Evolutionary conservation across 2,888 invertebrate species (phyloP), one percentile per base, ranked within the genome.

Genomic region (Lepidocyrtoides sp.): DNA sequence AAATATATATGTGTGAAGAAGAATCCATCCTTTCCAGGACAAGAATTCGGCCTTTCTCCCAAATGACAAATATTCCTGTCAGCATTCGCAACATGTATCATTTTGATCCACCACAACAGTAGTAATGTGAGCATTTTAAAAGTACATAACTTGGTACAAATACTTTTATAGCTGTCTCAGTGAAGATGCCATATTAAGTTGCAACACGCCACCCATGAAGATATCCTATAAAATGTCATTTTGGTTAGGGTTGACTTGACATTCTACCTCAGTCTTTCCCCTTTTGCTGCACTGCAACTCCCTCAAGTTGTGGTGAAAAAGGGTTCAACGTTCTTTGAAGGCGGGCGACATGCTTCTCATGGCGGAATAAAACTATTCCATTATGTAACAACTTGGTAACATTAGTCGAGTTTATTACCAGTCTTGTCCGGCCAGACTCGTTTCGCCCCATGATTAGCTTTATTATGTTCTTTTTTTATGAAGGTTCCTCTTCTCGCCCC

Each of bases 41-140:
- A n/a, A 32, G 66, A 8, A 2, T 32, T 66, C n/a, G 12, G 4
- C 51, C 2, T 54, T 10, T 17, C 36, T 32, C 26, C n/a, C 10
- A 48, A 75, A 75, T 75, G 72, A 75, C 72, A 75, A 75, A 75
- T 75, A 75, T 44, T 75, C 23, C 14, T 75, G 72, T 75, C 72
- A 75, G 14, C 72, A n/a, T 44, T 48, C 44, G 14, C 72, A 66
- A 66, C 66, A 66, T 66, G 60, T 26, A 60, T 60, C 66, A 66
- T 66, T 66, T 66, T 66, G 32, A 29, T 66, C 66, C 66, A 32
- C 66, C 66, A n/a, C 66, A 66, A 14, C 66, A 66, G 4, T 26
- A 32, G 32, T 12, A 48, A 29, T 63, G 29, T n/a, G 32, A 66
- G 32, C 3, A 23, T 60, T 26, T 17, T 5, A 26, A 36, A 36